These are phyloP conservation scores for Chrysomela aeneicollis DNA, from an alignment of 2,888 invertebrate genomes.

Conservation along the genomic window DNA sequence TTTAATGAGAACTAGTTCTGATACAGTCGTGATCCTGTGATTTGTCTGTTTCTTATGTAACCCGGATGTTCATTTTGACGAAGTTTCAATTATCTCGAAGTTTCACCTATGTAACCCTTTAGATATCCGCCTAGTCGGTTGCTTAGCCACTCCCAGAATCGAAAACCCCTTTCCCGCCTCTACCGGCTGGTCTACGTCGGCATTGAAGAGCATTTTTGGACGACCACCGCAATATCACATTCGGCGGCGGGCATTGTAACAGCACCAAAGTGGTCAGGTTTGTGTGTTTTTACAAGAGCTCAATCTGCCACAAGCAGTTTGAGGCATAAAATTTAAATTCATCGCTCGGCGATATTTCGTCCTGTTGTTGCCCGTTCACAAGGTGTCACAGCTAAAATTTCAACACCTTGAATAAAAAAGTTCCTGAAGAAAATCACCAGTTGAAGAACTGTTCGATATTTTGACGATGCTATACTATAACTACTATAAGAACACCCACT, in stretches of 20 bases:
- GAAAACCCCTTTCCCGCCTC: neutral
- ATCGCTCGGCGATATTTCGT: slow-evolving; percentile 46
- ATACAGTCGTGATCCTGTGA: no score
- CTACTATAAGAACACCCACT: no score
- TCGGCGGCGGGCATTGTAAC: slow-evolving; percentile 45
- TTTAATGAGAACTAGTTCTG: no score
- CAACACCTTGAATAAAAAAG: no score
- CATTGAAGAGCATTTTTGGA: slow-evolving; percentile 13
- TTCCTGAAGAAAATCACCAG: no score
- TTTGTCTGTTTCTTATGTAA: no score
- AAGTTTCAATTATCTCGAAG: no score
- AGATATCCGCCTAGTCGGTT: neutral
- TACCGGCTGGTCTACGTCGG: slow-evolving; percentile 8
- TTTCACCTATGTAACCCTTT: no score
- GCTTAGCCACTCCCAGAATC: neutral
- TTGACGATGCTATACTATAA: no score
- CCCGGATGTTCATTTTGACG: no score
- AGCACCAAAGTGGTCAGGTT: slow-evolving; percentile 51
- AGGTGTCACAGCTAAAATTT: slow-evolving; percentile 4
- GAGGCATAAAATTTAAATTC: slow-evolving; percentile 53
- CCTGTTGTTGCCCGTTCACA: slow-evolving; percentile 46
- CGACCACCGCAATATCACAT: slow-evolving; percentile 48
- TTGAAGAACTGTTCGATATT: no score
- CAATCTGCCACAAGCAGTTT: slow-evolving; percentile 54
- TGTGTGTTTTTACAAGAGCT: slow-evolving; percentile 57